Evolutionary conservation across 1,140 invertebrate species (phyloP), one percentile per base, ranked within the genome.

Genomic region (Drosophila triauraria): DNA sequence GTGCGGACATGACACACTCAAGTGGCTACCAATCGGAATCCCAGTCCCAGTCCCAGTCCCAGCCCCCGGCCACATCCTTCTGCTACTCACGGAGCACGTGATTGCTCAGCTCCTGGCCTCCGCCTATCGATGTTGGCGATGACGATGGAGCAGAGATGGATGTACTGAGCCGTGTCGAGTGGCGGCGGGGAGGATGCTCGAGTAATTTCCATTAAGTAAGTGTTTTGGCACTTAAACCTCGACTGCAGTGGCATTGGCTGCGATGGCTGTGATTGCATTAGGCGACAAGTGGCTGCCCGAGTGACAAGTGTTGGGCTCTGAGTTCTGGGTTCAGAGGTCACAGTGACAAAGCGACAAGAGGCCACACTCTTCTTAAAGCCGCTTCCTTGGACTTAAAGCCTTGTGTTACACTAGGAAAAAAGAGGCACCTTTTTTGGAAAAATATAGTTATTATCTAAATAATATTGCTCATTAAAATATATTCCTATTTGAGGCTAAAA

Each of bases 191-290:
- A 58, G 70, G 68, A 58, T 62, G 58, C 75, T 81, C 65, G 70
- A 85, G 85, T 90, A 90, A 90, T 90, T 90, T 88, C 78, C 75
- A 90, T 90, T 84, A 82, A 90, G 86, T 90, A 82, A 90, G 85
- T 90, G 85, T 85, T 90, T 90, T 90, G 64, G 62, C 70, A 80
- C 86, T 90, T 85, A 59, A 79, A 75, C 72, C 72, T 68, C 65
- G 59, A 75, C 79, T 87, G 84, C 85, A 87, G 47, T 75, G 62
- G 50, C 70, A 83, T 80, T 85, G 75, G 72, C 60, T 77, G 72
- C 25, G 25, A 25, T 25, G 25, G 25, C 63, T 77, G 61, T 78
- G 80, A 87, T 88, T 88, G 80, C 78, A 79, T 81, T 76, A 81
- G 57, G 42, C 67, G 61, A 74, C 63, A 78, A 78, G 61, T 74